Base-by-base conservation (phyloP, 1,140 invertebrate genomes). In the Epicauta chinensis region DNA sequence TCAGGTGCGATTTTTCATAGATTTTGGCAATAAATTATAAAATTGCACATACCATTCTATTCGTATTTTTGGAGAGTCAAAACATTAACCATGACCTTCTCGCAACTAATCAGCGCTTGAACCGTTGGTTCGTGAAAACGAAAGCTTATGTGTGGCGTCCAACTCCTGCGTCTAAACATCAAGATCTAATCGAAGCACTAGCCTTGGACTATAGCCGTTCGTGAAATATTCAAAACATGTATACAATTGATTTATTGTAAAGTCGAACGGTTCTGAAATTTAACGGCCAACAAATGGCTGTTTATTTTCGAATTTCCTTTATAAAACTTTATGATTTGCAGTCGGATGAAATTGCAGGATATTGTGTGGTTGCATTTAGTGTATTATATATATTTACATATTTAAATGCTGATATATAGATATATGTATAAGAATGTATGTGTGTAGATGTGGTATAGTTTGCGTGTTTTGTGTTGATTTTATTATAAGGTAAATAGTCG, bases 101-200 rank as follows among this genome's bases (percentile, higher is more conserved):
- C 23, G 23, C 14, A 44, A 31, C 29, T 32, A 52, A 31, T 42
- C 49, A 32, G 52, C 38, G 44, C 55, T 39, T 23, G 17, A 13
- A 23, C 2, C 4, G 23, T 23, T 23, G 23, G 32, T n/a, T 51
- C 48, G 17, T 48, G 55, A 53, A 56, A 56, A 52, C 50, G 55
- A 56, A 56, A 56, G 55, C 55, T 52, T 43, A 34, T 17, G 37
- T 11, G 32, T 16, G 39, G 7, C 7, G 7, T 23, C 23, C 4
- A 23, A 23, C 23, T 7, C 23, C 23, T 23, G n/a, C n/a, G n/a
- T 23, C 23, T 23, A 23, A n/a, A 23, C 23, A 7, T 3, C 7
- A 7, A 46, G 50, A 56, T 56, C 43, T 56, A 52, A 56, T 56
- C 50, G 44, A 48, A 52, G 30, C 16, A 23, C 7, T 45, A 38